Base-by-base conservation (phyloP, 1,140 invertebrate genomes). In the Stenopsyche tienmushanensis region DNA sequence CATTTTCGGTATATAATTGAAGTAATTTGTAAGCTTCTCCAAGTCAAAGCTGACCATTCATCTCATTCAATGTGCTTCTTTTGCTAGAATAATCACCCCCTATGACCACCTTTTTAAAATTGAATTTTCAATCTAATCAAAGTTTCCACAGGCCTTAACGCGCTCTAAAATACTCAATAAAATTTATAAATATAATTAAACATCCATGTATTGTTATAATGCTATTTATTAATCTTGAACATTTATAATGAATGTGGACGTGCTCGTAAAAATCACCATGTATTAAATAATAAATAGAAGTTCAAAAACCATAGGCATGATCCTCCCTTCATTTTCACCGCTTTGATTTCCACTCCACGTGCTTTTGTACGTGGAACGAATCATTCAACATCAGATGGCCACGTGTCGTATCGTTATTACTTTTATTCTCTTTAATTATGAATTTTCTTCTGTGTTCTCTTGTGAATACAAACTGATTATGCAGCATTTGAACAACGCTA, bases 331-430 rank as follows among this genome's bases (percentile, higher is more conserved):
- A 20, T 34, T 47, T 65, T 55, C 17, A 41, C 41, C 25, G 62
- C 49, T 65, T 64, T 62, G 49, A 69, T 69, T 66, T 69, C 62
- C 67, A 64, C 52, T 70, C 65, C 64, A 66, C 68, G 68, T 66
- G 65, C 45, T 54, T 39, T 58, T 58, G 62, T 60, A 62, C 68
- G 68, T 64, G 65, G 62, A 70, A 70, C 68, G 64, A 70, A 70
- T 70, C 62, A 65, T 66, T 54, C 54, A 50, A 42, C 49, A 62
- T 60, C 41, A 15, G 18, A 49, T 9, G 17, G 62, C 39, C 68
- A 70, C 68, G 68, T 70, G 68, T 58, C 67, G 52, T 24, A 21
- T 58, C 59, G 60, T 69, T 69, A 69, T 69, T 69, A 66, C 50
- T 45, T 59, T 66, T 59, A 64, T 69, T 69, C 65, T 15, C 49